Evolutionary conservation across 2,888 invertebrate species (phyloP).

Genomic region (Cryptophagus acutangulus): DNA sequence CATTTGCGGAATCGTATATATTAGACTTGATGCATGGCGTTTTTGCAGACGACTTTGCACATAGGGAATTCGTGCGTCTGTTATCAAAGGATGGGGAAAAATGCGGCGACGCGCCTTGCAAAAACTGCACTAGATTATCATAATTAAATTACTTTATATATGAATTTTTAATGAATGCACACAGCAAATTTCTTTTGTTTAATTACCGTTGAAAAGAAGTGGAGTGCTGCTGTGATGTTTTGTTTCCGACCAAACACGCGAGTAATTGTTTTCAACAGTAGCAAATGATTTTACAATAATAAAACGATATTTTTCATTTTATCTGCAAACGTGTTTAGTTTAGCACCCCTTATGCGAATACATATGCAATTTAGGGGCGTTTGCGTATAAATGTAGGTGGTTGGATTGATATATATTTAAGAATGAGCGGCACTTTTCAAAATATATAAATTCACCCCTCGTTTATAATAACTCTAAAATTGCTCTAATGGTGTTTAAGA

Average conservation of each 20-base stretch:
- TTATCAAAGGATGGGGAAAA: constrained; percentile 11
- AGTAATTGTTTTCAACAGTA: no score
- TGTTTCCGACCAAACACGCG: no score
- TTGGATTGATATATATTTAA: no score
- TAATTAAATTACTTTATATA: constrained; percentile 20
- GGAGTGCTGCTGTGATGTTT: no score
- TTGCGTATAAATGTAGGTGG: no score
- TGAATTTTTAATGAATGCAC: constrained; percentile 15
- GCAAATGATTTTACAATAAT: no score
- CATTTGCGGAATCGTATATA: constrained; percentile 38
- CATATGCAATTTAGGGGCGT: no score
- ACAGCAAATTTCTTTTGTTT: background rate
- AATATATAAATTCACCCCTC: constrained; percentile 1
- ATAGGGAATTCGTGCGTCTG: constrained; percentile 31
- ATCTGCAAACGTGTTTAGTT: no score
- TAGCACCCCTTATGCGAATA: no score
- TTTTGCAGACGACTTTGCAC: constrained; percentile 26
- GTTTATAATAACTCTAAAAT: constrained; percentile 3
- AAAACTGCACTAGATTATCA: constrained; percentile 22
- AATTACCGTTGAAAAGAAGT: no score
- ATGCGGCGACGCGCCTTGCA: constrained; percentile 23
- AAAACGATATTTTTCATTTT: no score
- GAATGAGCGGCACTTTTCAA: no score
- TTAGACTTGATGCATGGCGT: constrained; percentile 31
- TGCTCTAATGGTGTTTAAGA: constrained; percentile 1